Conservation (phyloP, 2,888 invertebrate species). For the Phrixothrix hirtus region DNA sequence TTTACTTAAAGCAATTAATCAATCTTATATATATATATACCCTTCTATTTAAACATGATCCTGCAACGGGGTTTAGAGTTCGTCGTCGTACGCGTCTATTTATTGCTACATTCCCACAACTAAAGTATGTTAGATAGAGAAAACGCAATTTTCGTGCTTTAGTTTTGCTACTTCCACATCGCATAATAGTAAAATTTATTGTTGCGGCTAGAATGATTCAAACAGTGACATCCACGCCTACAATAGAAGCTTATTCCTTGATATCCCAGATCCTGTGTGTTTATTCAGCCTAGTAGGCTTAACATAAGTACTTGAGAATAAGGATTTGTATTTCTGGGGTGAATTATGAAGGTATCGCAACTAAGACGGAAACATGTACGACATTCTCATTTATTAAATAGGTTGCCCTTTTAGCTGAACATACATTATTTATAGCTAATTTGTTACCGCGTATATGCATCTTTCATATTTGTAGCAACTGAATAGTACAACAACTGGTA, state of each 20-base stretch:
- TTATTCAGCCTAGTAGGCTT: slow-evolving; percentile 33
- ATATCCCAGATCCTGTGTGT: slow-evolving; percentile 31
- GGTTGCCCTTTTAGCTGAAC: not conserved
- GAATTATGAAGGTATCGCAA: slow-evolving; percentile 21
- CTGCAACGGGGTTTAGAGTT: slow-evolving; percentile 28
- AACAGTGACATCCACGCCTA: slow-evolving; percentile 28
- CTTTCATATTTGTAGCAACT: too few relatives aligned
- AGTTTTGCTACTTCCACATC: slow-evolving; percentile 20
- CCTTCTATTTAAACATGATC: slow-evolving; percentile 34
- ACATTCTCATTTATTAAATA: slow-evolving; percentile 1
- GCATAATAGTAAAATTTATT: slow-evolving; percentile 30
- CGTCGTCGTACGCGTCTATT: slow-evolving; percentile 22
- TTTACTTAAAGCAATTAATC: slow-evolving; percentile 33
- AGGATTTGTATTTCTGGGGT: slow-evolving; percentile 28
- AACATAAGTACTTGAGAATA: slow-evolving; percentile 31
- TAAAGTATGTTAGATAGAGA: slow-evolving; percentile 23
- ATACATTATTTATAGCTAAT: too few relatives aligned
- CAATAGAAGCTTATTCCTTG: slow-evolving; percentile 31
- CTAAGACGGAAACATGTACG: slow-evolving; percentile 16
- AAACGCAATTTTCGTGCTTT: slow-evolving; percentile 16
- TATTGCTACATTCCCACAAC: slow-evolving; percentile 15
- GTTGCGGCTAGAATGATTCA: slow-evolving; percentile 27
- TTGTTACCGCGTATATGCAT: too few relatives aligned
- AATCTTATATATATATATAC: slow-evolving; percentile 33
- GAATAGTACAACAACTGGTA: too few relatives aligned